A percentile compares a stretch with the other conserved stretches of the same genome.
Conservation (phyloP, 1,140 invertebrate species). For the Aphelenchoides besseyi region DNA sequence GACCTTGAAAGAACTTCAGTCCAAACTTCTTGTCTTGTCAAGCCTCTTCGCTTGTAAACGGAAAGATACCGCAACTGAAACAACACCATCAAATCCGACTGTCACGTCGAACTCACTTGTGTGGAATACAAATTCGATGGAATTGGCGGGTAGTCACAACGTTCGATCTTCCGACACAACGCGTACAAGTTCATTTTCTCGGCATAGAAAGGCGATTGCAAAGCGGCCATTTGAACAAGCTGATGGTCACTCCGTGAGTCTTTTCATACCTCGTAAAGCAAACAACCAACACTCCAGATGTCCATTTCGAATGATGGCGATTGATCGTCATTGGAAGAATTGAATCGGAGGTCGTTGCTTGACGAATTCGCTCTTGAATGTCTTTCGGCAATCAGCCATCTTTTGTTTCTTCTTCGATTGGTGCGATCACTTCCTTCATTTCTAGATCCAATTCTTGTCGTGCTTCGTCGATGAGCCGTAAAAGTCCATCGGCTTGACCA, state of each 20-base stretch:
- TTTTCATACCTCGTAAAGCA: conserved; percentile 72
- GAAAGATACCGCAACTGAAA: neutral
- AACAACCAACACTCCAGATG: conserved; percentile 77
- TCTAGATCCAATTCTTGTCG: no score
- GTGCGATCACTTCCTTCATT: no score
- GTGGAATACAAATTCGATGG: conserved; percentile 70
- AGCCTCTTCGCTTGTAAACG: neutral
- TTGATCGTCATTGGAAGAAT: no score
- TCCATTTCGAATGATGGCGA: conserved; percentile 79
- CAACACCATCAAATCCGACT: neutral
- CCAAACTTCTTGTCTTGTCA: neutral
- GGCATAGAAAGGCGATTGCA: conserved; percentile 73
- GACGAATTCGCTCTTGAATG: no score
- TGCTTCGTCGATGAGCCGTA: no score
- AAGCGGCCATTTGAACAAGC: conserved; percentile 69
- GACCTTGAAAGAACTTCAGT: conserved; percentile 10
- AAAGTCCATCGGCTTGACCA: no score
- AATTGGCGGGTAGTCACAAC: conserved; percentile 72
- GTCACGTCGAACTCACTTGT: conserved; percentile 65
- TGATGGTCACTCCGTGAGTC: neutral
- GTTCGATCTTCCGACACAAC: conserved; percentile 72
- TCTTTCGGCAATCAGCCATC: no score
- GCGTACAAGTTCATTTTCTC: conserved; percentile 72
- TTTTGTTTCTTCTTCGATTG: no score
- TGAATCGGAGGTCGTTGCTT: no score